These are phyloP conservation scores for Illadopsis cleaveri DNA, from an alignment of 2,113 vertebrate species.

Conservation along the genomic window DNA sequence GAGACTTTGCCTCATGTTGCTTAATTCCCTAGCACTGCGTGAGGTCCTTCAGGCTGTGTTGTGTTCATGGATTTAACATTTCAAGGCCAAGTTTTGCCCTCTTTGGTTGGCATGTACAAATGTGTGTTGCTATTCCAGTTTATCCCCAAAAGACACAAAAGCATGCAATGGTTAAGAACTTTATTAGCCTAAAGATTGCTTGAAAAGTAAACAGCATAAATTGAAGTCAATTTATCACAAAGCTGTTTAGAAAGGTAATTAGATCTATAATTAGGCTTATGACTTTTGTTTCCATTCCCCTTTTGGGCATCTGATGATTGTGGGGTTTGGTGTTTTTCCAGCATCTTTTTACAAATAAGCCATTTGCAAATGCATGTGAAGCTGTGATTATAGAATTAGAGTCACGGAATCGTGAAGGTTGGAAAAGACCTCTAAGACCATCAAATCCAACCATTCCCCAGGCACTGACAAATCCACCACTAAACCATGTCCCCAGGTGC, in stretches of 20 bases:
- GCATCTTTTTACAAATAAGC: conserved; percentile 46
- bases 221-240: conserved; percentile 52
- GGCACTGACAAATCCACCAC: background rate
- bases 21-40: fast-evolving
- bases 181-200: conserved; percentile 13
- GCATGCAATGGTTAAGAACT: background rate
- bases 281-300: conserved; percentile 49
- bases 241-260: conserved; percentile 51
- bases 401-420: background rate
- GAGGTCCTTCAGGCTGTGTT: background rate
- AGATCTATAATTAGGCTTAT: conserved; percentile 9
- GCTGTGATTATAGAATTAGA: conserved; percentile 28
- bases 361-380: background rate
- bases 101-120: background rate
- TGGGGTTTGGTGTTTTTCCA: conserved; percentile 53
- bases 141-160: background rate
- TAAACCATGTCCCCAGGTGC: background rate
- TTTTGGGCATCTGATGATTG: conserved; percentile 12
- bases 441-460: background rate
- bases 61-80: background rate
- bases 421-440: background rate
- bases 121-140: background rate
- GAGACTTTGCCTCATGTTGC: background rate
- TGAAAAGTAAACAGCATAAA: conserved; percentile 29
- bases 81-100: background rate